phyloP scores from a whole-genome alignment of 2,888 invertebrate species.

The Drosophila nigricruria region DNA sequence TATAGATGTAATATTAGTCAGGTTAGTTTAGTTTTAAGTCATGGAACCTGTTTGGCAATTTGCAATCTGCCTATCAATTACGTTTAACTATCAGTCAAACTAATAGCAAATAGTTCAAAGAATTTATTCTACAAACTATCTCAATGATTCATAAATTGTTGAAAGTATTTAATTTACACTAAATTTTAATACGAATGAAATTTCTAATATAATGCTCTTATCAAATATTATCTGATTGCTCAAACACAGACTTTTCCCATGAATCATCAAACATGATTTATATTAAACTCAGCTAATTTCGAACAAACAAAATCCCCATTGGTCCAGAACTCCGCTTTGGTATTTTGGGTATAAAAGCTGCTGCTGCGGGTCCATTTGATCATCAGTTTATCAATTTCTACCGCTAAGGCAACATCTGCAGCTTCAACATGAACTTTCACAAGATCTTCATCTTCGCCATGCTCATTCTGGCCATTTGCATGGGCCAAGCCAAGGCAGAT shows the following conservation, averaged over 20 bases:
- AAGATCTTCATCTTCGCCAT: conserved; percentile 60
- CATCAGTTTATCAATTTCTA: conserved; percentile 21
- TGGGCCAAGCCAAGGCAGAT: conserved; percentile 70
- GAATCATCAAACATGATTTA: conserved; percentile 6
- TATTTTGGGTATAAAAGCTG: conserved; percentile 30
- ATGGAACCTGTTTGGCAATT: not conserved
- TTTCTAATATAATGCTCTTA: not conserved
- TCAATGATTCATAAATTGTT: too few relatives aligned
- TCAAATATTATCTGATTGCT: not conserved
- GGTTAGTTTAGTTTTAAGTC: not conserved
- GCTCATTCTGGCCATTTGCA: conserved; percentile 60
- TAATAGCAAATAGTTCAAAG: too few relatives aligned
- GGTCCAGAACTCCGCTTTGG: not conserved
- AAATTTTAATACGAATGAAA: not conserved
- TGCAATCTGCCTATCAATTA: not conserved
- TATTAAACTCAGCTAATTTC: not conserved
- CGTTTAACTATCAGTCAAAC: not conserved
- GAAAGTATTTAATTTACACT: too few relatives aligned
- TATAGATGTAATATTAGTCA: not conserved
- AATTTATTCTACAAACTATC: too few relatives aligned
- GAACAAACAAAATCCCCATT: not conserved
- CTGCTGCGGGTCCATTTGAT: not conserved
- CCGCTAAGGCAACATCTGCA: not conserved
- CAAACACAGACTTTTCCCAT: not conserved
- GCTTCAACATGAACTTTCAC: conserved; percentile 55